Percentiles rank a stretch among this genome's conserved stretches.
Evolutionary conservation across 2,888 invertebrate species (phyloP).

Genomic region (Caenorhabditis sp.): DNA sequence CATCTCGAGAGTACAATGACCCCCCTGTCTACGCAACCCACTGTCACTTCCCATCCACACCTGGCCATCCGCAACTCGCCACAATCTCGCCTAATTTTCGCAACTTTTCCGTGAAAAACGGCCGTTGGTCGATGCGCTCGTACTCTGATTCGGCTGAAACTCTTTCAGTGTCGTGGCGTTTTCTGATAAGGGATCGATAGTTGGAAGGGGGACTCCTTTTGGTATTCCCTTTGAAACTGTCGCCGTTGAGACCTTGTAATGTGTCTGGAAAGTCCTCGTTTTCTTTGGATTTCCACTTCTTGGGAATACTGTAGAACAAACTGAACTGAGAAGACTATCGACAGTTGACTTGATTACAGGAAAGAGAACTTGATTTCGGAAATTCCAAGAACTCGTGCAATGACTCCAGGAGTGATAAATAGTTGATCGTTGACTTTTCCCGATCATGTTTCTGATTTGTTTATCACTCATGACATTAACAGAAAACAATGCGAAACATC

Average conservation of each 20-base stretch:
- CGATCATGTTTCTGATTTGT: conserved; percentile 9
- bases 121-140: background rate
- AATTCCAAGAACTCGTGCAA: too few relatives aligned
- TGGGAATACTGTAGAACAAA: too few relatives aligned
- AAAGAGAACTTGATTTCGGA: too few relatives aligned
- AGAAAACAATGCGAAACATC: conserved; percentile 16
- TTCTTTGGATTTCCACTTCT: too few relatives aligned
- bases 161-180: conserved; percentile 38
- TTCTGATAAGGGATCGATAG: conserved; percentile 24
- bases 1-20: too few relatives aligned
- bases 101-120: conserved; percentile 27
- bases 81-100: background rate
- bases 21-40: too few relatives aligned
- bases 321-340: too few relatives aligned
- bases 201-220: too few relatives aligned
- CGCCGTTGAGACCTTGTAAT: background rate
- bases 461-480: background rate
- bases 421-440: background rate
- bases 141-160: conserved; percentile 32
- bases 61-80: background rate
- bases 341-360: too few relatives aligned
- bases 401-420: too few relatives aligned
- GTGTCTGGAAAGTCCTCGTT: background rate
- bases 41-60: background rate
- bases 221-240: background rate